Base-by-base conservation (phyloP, 2,888 invertebrate genomes). In the Thymelicus lineola region DNA sequence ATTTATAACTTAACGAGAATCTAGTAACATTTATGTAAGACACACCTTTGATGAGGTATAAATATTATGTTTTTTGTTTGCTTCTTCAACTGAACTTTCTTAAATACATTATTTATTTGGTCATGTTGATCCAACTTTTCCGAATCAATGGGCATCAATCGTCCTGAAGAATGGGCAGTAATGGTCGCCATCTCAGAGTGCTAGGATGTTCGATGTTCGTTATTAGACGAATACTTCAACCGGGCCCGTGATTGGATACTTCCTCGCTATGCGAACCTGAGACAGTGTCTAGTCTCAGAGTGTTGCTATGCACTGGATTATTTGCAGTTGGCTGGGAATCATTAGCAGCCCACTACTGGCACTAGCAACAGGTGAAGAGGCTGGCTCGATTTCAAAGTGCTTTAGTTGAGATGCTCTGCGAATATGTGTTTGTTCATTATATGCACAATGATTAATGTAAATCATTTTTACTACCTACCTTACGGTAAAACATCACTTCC, bases 231-330 rank as follows among this genome's bases (percentile, higher is more conserved):
- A 73, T 67, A 76, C 73, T 73, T 70, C 73, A 72, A 71, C 71
- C 71, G 66, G 71, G 76, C 80, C 80, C 82, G 83, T 85, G 85
- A 90, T 89, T 89, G 86, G 80, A 68, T 73, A 80, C 86, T 84
- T 90, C 88, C 90, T 87, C 79, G 76, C 66, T 45, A 15, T 20
- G 67, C 72, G 72, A 75, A 81, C 82, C 81, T 81, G 82, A 82
- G 80, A 50, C n/a, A 48, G 50, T 50, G 48, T 48, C 50, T 50
- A 50, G 55, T 10, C 53, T 61, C 53, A 46, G 53, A 50, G 42
- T 35, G 48, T 55, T 62, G 61, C 55, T 57, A 62, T 14, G 45
- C 61, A 55, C 14, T 28, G 42, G 7, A 45, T 55, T 67, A 55
- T 55, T 67, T 17, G 14, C 57, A n/a, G 28, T n/a, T 28, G 28